Percentiles rank a stretch among this genome's conserved stretches.
These are phyloP conservation scores for Epistrophe eligans DNA, from an alignment of 2,888 invertebrate genomes.

Conservation along the genomic window DNA sequence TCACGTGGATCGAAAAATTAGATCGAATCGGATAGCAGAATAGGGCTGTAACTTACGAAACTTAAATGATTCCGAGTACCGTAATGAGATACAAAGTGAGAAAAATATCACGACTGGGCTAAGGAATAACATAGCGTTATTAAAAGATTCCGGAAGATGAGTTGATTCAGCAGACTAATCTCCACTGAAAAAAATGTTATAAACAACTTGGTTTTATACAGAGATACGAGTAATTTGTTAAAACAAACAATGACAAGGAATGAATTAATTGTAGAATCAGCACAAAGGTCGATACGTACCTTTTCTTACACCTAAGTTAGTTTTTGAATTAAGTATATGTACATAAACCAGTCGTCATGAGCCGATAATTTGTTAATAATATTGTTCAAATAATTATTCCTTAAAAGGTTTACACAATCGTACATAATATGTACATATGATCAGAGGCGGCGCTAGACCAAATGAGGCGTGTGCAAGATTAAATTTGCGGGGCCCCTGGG, in stretches of 20 bases:
- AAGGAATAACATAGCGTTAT: not conserved
- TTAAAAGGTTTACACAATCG: not conserved
- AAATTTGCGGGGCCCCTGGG: too few relatives aligned
- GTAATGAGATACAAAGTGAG: not conserved
- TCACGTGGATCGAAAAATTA: too few relatives aligned
- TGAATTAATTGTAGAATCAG: not conserved
- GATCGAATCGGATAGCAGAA: too few relatives aligned
- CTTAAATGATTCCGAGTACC: not conserved
- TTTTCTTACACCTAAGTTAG: not conserved
- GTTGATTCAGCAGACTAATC: not conserved
- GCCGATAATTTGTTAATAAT: not conserved
- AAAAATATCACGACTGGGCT: not conserved
- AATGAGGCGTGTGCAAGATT: too few relatives aligned
- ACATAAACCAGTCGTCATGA: not conserved
- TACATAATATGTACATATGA: not conserved
- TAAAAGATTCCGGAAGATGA: not conserved
- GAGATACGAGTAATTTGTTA: not conserved
- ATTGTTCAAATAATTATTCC: not conserved
- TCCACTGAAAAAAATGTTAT: not conserved
- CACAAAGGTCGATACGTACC: not conserved
- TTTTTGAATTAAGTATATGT: not conserved
- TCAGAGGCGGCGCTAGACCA: too few relatives aligned
- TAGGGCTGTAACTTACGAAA: conserved; percentile 58
- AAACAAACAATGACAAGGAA: not conserved
- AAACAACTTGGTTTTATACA: conserved; percentile 4